These are phyloP conservation scores for Amblyornis subalaris DNA, from an alignment of 2,113 vertebrate species.

Conservation along the genomic window DNA sequence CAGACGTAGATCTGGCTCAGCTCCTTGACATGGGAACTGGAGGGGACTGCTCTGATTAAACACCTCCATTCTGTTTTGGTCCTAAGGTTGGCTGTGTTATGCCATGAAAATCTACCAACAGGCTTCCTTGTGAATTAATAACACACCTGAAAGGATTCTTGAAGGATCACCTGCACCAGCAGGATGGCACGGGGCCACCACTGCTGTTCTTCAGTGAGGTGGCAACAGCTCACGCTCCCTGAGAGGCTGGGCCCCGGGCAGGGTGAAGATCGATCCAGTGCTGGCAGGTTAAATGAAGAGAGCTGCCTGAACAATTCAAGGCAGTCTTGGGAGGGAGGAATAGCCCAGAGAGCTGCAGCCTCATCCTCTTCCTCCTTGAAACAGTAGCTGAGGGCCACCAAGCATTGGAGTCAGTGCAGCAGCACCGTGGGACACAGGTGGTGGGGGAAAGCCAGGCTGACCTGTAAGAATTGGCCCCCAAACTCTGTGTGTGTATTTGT, in stretches of 20 bases:
- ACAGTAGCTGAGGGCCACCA: neutral
- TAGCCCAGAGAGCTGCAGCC: neutral
- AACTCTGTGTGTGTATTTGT: neutral
- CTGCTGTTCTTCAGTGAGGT: neutral
- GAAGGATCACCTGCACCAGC: neutral
- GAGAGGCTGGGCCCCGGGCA: accelerated
- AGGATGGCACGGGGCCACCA: neutral
- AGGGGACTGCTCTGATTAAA: neutral
- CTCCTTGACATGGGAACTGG: neutral
- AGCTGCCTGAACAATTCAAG: neutral
- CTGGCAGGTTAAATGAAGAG: neutral
- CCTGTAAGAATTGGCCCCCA: neutral
- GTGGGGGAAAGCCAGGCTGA: neutral
- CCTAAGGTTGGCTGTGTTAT: neutral
- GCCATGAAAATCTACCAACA: neutral
- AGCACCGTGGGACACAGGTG: accelerated
- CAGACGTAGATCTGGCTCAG: neutral
- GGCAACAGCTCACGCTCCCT: neutral
- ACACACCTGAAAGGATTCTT: neutral
- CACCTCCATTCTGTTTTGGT: neutral
- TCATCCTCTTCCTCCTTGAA: neutral
- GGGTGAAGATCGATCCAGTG: accelerated
- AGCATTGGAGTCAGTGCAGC: neutral
- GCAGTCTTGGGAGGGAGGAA: neutral
- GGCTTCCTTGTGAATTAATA: neutral